Conservation (phyloP, 2,113 vertebrate genomes). For the Trogon surrucura region DNA sequence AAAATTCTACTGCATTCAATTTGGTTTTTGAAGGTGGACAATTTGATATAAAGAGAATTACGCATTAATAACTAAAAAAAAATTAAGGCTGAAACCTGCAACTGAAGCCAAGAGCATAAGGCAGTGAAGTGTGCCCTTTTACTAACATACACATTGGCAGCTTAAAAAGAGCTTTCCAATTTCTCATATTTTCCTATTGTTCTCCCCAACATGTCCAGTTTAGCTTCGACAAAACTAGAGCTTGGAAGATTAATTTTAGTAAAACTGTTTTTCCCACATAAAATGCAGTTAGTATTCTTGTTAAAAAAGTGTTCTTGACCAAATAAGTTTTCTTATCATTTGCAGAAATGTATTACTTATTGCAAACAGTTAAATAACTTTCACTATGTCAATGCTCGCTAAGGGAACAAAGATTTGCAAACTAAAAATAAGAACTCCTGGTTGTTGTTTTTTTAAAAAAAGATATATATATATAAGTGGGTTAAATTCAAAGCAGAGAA, state of each 20-base stretch:
- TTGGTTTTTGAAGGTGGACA: neutral
- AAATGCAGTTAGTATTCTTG: neutral
- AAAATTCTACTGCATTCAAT: neutral
- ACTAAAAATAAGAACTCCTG: neutral
- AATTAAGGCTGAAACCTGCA: neutral
- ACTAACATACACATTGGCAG: neutral
- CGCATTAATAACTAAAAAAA: neutral
- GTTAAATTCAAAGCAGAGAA: neutral
- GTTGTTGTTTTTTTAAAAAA: neutral
- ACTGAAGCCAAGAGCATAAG: neutral
- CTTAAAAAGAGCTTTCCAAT: neutral
- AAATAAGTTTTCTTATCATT: conserved; percentile 20
- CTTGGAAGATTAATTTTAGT: conserved; percentile 16
- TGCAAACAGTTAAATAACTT: conserved; percentile 25
- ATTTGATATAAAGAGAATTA: neutral
- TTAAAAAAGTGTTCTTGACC: neutral
- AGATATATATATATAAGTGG: neutral
- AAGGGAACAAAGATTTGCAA: neutral
- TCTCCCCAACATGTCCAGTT: neutral
- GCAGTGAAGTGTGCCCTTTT: neutral
- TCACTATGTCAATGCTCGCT: neutral
- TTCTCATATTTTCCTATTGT: neutral
- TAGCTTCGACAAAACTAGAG: neutral
- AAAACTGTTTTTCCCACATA: conserved; percentile 10
- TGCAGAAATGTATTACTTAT: neutral